Conservation (phyloP, 2,113 vertebrate species). For the Panthera uncia region DNA sequence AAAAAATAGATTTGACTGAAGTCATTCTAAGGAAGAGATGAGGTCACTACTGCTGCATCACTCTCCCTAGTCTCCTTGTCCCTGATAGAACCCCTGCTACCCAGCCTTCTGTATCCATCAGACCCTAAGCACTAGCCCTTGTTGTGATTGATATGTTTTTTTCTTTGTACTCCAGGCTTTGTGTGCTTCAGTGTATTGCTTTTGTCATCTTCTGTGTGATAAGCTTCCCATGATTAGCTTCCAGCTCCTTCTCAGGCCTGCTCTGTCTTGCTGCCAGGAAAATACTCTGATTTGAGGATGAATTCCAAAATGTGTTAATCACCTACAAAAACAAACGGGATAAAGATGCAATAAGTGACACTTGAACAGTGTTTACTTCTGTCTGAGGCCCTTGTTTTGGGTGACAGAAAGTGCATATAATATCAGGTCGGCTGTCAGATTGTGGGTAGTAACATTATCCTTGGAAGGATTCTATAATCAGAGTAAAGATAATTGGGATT, state of each 20-base stretch:
- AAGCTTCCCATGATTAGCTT: background rate
- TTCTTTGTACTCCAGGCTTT: background rate
- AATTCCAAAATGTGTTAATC: constrained; percentile 47
- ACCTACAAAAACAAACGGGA: constrained; percentile 32
- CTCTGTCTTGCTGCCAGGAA: constrained; percentile 12
- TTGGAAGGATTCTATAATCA: constrained; percentile 14
- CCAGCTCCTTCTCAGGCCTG: background rate
- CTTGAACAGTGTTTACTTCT: constrained; percentile 14
- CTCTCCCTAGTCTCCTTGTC: background rate
- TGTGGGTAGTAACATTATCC: constrained; percentile 1
- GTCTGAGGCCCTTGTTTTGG: constrained; percentile 1
- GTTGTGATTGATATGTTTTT: background rate
- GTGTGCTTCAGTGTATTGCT: background rate
- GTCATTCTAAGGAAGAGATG: background rate
- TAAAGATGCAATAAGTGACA: constrained; percentile 36
- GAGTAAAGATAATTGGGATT: constrained; percentile 27
- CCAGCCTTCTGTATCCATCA: background rate
- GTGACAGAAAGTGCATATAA: background rate
- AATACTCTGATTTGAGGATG: constrained; percentile 6
- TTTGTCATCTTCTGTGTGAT: background rate
- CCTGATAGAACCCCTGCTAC: background rate
- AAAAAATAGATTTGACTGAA: background rate
- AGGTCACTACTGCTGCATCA: background rate
- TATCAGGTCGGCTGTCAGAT: background rate
- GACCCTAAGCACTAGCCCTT: background rate